Percentiles rank a stretch among this genome's conserved stretches.
These are phyloP conservation scores for Melanotaenia nigrans DNA, from an alignment of 2,797 vertebrate genomes.

Conservation along the genomic window DNA sequence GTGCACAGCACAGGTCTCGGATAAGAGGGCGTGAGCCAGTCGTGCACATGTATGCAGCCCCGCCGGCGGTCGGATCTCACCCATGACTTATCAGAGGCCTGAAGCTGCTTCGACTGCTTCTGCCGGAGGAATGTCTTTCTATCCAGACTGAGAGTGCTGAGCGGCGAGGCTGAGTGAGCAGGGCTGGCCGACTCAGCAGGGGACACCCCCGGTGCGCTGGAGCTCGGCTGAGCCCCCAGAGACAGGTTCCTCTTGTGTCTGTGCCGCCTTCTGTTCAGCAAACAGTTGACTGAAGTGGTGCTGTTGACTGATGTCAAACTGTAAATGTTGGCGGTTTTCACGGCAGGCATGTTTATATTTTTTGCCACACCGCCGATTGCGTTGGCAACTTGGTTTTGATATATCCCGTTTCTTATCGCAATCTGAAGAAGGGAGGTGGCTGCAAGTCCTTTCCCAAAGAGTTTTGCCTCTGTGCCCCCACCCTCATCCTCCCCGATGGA, in stretches of 20 bases:
- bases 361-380: constrained; percentile 60
- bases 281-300: constrained; percentile 78
- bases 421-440: constrained; percentile 82
- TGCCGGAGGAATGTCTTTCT: constrained; percentile 87
- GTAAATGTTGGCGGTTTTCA: constrained; percentile 69
- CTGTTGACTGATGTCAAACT: constrained; percentile 58
- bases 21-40: constrained; percentile 81
- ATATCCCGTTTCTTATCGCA: constrained; percentile 79
- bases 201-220: constrained; percentile 53
- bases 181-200: constrained; percentile 56
- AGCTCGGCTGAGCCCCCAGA: constrained; percentile 73
- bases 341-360: constrained; percentile 53
- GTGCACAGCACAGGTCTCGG: constrained; percentile 90
- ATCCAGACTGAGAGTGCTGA: constrained; percentile 89
- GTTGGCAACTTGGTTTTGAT: constrained; percentile 77
- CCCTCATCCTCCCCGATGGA: constrained; percentile 75
- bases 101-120: constrained; percentile 86
- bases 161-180: constrained; percentile 74
- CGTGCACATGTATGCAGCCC: constrained; percentile 90
- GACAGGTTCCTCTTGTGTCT: constrained; percentile 89
- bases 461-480: constrained; percentile 78
- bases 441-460: constrained; percentile 79
- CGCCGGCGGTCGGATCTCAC: constrained; percentile 87
- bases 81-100: constrained; percentile 88
- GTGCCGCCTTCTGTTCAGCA: constrained; percentile 82